phyloP scores from a whole-genome alignment of 2,113 vertebrate genomes.

The Chrysochloris asiatica region DNA sequence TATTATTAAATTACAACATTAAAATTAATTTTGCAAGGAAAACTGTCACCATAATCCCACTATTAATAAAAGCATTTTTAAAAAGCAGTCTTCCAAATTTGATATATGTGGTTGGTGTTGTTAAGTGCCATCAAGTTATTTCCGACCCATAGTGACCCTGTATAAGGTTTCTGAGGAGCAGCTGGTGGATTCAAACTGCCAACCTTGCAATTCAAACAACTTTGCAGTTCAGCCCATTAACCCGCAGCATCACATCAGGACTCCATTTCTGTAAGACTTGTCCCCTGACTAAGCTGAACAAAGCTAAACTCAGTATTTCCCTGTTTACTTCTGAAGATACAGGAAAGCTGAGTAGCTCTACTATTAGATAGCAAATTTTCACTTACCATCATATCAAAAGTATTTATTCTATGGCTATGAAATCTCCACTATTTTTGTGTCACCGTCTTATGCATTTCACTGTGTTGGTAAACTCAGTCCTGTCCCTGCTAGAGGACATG shows the following conservation, averaged over 20 bases:
- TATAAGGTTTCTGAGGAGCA: no score
- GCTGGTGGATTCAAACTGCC: no score
- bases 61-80: background rate
- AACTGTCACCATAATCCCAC: background rate
- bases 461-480: background rate
- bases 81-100: background rate
- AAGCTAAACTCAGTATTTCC: background rate
- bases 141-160: no score
- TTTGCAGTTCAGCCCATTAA: no score
- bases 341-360: background rate
- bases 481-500: background rate
- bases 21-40: slow-evolving; percentile 51
- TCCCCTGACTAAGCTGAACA: background rate
- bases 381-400: background rate
- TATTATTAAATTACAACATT: slow-evolving; percentile 51
- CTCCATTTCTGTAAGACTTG: background rate
- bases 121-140: no score
- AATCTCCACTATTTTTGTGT: background rate
- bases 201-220: no score
- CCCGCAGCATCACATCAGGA: no score
- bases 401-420: background rate
- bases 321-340: background rate
- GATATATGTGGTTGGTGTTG: no score
- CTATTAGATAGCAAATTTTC: background rate
- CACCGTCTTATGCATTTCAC: background rate